Percentiles rank a stretch among this genome's conserved stretches.
Conservation (phyloP, 2,113 vertebrate species). For the Fregata magnificens region DNA sequence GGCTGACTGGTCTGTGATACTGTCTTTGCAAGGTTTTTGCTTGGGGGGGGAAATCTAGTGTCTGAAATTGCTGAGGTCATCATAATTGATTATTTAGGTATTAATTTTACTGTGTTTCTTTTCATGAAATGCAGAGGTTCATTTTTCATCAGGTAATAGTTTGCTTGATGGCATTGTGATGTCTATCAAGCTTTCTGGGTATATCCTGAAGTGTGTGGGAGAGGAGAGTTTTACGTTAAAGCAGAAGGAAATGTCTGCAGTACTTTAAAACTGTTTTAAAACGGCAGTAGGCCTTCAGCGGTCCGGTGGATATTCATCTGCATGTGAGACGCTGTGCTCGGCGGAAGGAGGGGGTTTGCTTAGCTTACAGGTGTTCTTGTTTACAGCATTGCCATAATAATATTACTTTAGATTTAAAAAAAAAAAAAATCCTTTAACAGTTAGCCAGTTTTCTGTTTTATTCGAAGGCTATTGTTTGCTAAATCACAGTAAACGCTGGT, state of each 20-base stretch:
- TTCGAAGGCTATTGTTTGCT: neutral
- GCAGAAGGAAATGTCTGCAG: neutral
- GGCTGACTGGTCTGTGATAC: neutral
- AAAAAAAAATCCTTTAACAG: neutral
- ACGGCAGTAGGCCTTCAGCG: neutral
- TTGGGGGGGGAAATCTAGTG: neutral
- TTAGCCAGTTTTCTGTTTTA: neutral
- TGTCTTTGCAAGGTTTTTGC: neutral
- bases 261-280: rapidly evolving
- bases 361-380: neutral
- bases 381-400: too few relatives aligned
- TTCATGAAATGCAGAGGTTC: neutral
- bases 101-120: neutral
- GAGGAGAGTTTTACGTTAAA: neutral
- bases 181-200: neutral
- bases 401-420: neutral
- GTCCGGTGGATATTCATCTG: rapidly evolving
- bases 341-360: neutral
- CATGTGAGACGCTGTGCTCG: rapidly evolving
- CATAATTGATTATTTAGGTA: neutral
- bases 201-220: neutral
- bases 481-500: neutral
- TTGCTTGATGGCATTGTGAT: neutral
- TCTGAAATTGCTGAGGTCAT: neutral
- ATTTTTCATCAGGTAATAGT: neutral